Base-by-base conservation (phyloP, 2,113 vertebrate species). In the Numida meleagris region DNA sequence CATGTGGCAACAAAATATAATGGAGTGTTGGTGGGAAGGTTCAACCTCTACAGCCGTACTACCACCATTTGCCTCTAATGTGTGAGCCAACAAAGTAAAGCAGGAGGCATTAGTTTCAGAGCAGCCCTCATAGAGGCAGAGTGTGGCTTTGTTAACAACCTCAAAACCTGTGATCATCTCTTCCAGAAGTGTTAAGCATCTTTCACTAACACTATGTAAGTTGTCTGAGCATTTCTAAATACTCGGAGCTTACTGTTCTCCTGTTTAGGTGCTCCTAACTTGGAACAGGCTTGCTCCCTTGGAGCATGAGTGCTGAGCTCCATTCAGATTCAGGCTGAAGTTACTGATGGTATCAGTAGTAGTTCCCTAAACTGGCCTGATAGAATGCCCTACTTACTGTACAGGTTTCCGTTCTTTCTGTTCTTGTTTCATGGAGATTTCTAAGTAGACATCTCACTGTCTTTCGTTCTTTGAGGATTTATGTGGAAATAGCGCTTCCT, bases 291-390 rank as follows among this genome's bases (percentile, higher is more conserved):
- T 24, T 43, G 36, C 48, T 73, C n/a, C 19, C 27, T 34, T 73
- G 82, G 12, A 78, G 58, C 1, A 0, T 1, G 20, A 71, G 77
- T 1, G 0, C 48, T 68, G 62, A 85, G 62, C 73, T 90, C 59
- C 0, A 1, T 33, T 92, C 42, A 2, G 6, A 12, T 40, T 36
- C 36, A 15, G 71, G 40, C 58, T 91, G 79, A 62, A 88, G 75
- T 62, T 91, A 61, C 68, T 67, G 65, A 59, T 81, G 59, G 13
- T 86, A n/a, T 77, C 68, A 67, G 67, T 66, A n/a, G 27, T 31
- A 84, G 57, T 9, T 88, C 72, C 33, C 48, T 66, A 58, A 12
- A 3, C 93, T 72, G 81, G 65, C 73, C 68, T 67, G 33, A 12
- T 83, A 45, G 74, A 94, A 72, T 38, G 72, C 27, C 31, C 27